phyloP scores from a whole-genome alignment of 2,113 vertebrate species.

The Eretmochelys imbricata region DNA sequence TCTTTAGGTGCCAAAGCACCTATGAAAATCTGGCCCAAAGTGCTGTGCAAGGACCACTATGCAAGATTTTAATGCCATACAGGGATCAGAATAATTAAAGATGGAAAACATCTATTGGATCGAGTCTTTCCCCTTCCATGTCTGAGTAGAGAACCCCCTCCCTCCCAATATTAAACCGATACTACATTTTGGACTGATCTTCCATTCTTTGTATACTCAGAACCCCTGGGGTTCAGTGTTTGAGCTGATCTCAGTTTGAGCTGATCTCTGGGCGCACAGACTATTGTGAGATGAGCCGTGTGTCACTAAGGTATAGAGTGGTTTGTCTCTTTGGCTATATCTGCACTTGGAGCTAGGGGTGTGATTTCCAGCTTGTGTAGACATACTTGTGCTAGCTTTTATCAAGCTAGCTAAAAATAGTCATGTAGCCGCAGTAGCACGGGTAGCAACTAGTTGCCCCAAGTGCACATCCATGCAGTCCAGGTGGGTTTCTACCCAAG shows the following conservation, averaged over 20 bases:
- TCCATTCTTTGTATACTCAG: fast-evolving
- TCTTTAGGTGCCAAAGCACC: background rate
- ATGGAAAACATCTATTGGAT: background rate
- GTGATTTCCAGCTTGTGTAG: background rate
- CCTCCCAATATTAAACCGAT: background rate
- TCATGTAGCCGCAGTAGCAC: background rate
- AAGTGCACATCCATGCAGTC: background rate
- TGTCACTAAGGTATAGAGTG: background rate
- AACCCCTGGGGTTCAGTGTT: background rate
- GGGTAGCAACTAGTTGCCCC: background rate
- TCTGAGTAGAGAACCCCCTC: background rate
- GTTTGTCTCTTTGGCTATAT: background rate
- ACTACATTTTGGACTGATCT: background rate
- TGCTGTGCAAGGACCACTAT: background rate
- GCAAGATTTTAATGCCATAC: background rate
- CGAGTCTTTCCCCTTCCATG: background rate
- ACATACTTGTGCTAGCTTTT: background rate
- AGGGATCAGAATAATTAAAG: background rate
- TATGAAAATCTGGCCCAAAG: background rate
- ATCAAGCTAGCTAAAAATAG: background rate
- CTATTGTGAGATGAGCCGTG: background rate
- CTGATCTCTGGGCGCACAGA: background rate
- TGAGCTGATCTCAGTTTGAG: background rate
- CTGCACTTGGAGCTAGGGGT: background rate
- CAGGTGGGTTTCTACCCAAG: background rate